A percentile compares a stretch with the other conserved stretches of the same genome.
Conservation (phyloP, 2,888 invertebrate genomes). For the Leucophenga maculata region DNA sequence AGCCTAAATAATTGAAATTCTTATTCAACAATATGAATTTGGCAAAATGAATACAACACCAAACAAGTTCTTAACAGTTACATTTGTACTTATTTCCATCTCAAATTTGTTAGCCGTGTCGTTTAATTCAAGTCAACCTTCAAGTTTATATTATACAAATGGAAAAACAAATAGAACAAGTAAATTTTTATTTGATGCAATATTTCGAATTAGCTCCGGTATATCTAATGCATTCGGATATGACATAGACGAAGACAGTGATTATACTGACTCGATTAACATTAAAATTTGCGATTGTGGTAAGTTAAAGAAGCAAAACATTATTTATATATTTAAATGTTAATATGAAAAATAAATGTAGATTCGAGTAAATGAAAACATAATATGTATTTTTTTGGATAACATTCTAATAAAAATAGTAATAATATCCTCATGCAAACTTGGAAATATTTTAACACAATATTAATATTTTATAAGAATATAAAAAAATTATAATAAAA, state of each 20-base stretch:
- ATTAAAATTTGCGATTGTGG: constrained; percentile 83
- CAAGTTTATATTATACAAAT: neutral
- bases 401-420: too few relatives aligned
- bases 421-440: too few relatives aligned
- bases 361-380: too few relatives aligned
- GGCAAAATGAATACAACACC: neutral
- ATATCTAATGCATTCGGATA: constrained; percentile 71
- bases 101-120: neutral
- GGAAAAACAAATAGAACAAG: constrained; percentile 74
- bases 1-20: neutral
- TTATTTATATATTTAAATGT: too few relatives aligned
- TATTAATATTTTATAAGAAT: too few relatives aligned
- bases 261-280: constrained; percentile 75
- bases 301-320: constrained; percentile 69
- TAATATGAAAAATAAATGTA: too few relatives aligned
- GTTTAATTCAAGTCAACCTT: neutral
- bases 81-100: neutral
- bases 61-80: neutral
- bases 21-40: constrained; percentile 4
- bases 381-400: too few relatives aligned
- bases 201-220: constrained; percentile 78
- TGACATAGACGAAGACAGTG: constrained; percentile 75
- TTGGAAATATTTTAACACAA: too few relatives aligned
- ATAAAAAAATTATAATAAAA: too few relatives aligned
- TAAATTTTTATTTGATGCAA: constrained; percentile 81